These are phyloP conservation scores for Synergus laeviventris DNA, from an alignment of 2,888 invertebrate genomes.

Conservation along the genomic window DNA sequence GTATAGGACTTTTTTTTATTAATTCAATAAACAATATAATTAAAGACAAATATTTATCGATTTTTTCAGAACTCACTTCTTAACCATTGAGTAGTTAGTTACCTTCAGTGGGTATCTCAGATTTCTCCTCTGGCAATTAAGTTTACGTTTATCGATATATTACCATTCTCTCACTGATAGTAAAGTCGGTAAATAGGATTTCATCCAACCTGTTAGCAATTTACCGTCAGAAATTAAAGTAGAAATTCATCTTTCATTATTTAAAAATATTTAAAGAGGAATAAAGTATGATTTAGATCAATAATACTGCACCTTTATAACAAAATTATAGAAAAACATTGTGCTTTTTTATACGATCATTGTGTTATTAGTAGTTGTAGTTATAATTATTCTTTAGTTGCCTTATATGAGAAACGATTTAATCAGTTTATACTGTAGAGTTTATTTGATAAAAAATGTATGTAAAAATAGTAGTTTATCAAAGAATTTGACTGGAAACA, in stretches of 20 bases:
- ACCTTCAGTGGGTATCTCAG: not conserved
- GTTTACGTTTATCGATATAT: not conserved
- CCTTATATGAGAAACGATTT: not conserved
- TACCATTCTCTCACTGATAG: not conserved
- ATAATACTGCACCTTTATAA: too few relatives aligned
- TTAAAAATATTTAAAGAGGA: not conserved
- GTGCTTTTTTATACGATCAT: too few relatives aligned
- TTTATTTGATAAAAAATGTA: not conserved
- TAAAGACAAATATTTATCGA: not conserved
- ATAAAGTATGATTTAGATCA: too few relatives aligned
- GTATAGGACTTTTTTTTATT: constrained; percentile 34
- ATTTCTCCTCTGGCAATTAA: not conserved
- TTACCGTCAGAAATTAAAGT: not conserved
- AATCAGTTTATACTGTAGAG: too few relatives aligned
- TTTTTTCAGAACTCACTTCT: not conserved
- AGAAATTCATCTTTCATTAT: not conserved
- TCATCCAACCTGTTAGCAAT: not conserved
- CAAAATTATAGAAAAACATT: too few relatives aligned
- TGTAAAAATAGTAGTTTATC: not conserved
- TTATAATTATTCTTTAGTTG: not conserved
- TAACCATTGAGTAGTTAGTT: not conserved
- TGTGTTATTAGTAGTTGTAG: not conserved
- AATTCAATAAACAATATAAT: constrained; percentile 27
- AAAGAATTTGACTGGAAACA: not conserved
- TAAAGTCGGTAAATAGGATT: not conserved